Conservation (phyloP, 2,888 invertebrate species). For the Neoscelio sp. region DNA sequence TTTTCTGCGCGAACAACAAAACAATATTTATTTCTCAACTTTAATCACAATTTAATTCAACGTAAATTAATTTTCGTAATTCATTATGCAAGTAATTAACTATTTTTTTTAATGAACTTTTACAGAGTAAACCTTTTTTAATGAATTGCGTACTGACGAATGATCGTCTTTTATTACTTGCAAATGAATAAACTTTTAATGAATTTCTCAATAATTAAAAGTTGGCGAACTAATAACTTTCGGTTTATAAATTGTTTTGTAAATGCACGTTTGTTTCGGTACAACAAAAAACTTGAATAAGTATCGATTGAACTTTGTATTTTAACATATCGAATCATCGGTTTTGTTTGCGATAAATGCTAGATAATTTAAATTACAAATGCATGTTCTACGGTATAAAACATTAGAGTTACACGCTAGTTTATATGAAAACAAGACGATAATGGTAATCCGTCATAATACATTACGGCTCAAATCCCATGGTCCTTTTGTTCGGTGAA, state of each 20-base stretch:
- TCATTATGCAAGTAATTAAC: slow-evolving; percentile 14
- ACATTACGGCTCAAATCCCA: slow-evolving; percentile 35
- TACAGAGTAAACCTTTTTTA: slow-evolving; percentile 39
- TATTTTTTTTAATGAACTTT: slow-evolving; percentile 13
- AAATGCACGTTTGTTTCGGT: slow-evolving; percentile 14
- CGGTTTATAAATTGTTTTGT: slow-evolving; percentile 48
- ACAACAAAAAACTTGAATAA: neutral
- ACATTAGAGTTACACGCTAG: neutral
- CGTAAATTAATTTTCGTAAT: slow-evolving; percentile 25
- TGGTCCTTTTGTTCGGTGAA: slow-evolving; percentile 1
- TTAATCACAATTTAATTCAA: neutral
- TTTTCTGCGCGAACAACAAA: slow-evolving; percentile 6
- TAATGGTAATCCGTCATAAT: slow-evolving; percentile 45
- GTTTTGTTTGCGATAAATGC: neutral
- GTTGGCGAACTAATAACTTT: slow-evolving; percentile 46
- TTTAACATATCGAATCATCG: neutral
- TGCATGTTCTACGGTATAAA: slow-evolving; percentile 1
- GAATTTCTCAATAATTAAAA: slow-evolving; percentile 54
- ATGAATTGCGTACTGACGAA: slow-evolving; percentile 36
- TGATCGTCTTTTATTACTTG: slow-evolving; percentile 11
- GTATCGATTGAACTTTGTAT: neutral
- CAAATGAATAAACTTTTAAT: slow-evolving; percentile 63
- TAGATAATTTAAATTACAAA: slow-evolving; percentile 5
- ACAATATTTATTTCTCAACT: neutral
- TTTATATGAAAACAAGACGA: slow-evolving; percentile 3